Base-by-base conservation (phyloP, 2,888 invertebrate genomes). In the Trissoscelio sp. region DNA sequence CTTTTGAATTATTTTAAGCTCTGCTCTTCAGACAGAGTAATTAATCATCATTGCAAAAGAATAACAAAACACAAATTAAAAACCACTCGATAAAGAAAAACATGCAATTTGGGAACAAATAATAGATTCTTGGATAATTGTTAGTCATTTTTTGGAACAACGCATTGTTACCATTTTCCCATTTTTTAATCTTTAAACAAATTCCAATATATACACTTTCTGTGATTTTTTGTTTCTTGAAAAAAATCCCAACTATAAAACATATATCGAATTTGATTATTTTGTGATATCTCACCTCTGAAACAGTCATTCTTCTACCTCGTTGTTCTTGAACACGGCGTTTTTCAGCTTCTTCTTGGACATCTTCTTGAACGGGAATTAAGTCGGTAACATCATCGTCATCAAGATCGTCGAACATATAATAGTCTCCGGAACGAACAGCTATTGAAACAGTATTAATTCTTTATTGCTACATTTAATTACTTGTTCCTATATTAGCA, bases 401-500 rank as follows among this genome's bases (percentile, higher is more conserved):
- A 85, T 96, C 96, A 88, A 96, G 94, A 85, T 98, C 98, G 89
- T 99, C 98, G 92, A 99, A 99, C 98, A 99, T 98, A 92, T 98
- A 99, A 92, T 99, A 99, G 92, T 99, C 99, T 14, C 99, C 99
- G 79, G 98, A 98, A 62, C 99, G 95, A 77, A 99, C 96, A 62
- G 99, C 99, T 99, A 93, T 57, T 62, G 31, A 7, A 57, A 46
- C 37, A 0, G n/a, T n/a, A n/a, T n/a, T n/a, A n/a, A n/a, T n/a
- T n/a, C n/a, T n/a, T n/a, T n/a, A n/a, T n/a, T n/a, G n/a, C n/a
- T n/a, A n/a, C n/a, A n/a, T n/a, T n/a, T n/a, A n/a, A n/a, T n/a
- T n/a, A n/a, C n/a, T n/a, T n/a, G n/a, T n/a, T n/a, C n/a, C n/a
- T n/a, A n/a, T n/a, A n/a, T n/a, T n/a, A n/a, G n/a, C n/a, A n/a